Conservation (phyloP, 2,888 invertebrate species). For the Agonopterix arenella region DNA sequence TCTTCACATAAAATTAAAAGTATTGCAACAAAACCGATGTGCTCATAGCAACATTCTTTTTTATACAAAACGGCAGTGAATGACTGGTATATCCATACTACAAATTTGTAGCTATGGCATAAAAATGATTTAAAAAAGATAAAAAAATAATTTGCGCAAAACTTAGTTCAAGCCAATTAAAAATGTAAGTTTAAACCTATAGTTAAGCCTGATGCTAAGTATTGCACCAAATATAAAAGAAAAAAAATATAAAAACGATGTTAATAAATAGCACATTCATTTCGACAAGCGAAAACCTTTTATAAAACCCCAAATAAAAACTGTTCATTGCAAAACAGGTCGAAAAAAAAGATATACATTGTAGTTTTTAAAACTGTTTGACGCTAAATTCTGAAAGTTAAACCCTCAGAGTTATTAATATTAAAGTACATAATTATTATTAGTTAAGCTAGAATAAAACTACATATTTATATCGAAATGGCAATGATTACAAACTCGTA, state of each 20-base stretch:
- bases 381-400: constrained; percentile 32
- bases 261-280: too few species aligned
- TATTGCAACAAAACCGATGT: constrained; percentile 48
- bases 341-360: not conserved
- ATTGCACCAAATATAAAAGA: constrained; percentile 40
- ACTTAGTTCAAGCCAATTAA: constrained; percentile 35
- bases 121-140: constrained; percentile 16
- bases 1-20: constrained; percentile 31
- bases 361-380: constrained; percentile 3
- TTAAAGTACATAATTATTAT: constrained; percentile 17
- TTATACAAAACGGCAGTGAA: constrained; percentile 56
- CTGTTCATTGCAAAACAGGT: not conserved
- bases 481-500: constrained; percentile 47
- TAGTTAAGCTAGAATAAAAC: too few species aligned
- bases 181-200: not conserved
- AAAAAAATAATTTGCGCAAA: constrained; percentile 15
- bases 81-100: constrained; percentile 56
- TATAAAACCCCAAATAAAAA: too few species aligned
- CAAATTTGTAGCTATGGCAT: constrained; percentile 21
- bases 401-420: constrained; percentile 34
- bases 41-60: constrained; percentile 53
- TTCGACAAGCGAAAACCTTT: too few species aligned
- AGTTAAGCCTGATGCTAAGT: constrained; percentile 37
- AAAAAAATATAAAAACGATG: constrained; percentile 1
- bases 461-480: constrained; percentile 41